phyloP scores from a whole-genome alignment of 2,888 invertebrate species.

The Baccha elongata region DNA sequence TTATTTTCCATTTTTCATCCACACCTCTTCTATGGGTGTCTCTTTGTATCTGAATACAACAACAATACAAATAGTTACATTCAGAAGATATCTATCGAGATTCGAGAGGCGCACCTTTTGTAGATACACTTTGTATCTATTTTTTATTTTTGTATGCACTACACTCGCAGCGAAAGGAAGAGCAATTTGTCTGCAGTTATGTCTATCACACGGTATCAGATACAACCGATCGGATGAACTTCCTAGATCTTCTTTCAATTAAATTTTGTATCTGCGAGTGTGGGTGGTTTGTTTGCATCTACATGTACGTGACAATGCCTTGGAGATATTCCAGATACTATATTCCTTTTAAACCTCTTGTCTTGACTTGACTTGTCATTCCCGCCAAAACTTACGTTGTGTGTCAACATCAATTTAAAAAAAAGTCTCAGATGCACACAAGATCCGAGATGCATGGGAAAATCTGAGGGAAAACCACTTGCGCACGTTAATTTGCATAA shows the following conservation, averaged over 20 bases:
- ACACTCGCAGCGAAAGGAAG: constrained; percentile 42
- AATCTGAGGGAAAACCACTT: constrained; percentile 71
- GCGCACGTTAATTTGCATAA: constrained; percentile 56
- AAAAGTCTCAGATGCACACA: constrained; percentile 34
- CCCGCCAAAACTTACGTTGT: constrained; percentile 36
- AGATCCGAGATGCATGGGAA: constrained; percentile 65
- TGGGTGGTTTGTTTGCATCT: constrained; percentile 50
- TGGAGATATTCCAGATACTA: constrained; percentile 48
- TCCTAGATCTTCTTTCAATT: constrained; percentile 73
- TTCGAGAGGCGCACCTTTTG: constrained; percentile 72
- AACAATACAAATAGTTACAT: constrained; percentile 33
- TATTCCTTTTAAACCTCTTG: constrained; percentile 7
- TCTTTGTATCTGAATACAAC: constrained; percentile 34
- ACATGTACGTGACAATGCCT: constrained; percentile 58
- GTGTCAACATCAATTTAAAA: constrained; percentile 66
- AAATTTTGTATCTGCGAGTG: constrained; percentile 61
- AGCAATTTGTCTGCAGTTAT: constrained; percentile 71
- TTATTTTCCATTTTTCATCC: constrained; percentile 73
- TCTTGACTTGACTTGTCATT: constrained; percentile 54
- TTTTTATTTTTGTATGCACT: background rate
- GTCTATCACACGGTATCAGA: constrained; percentile 67
- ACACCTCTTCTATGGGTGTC: constrained; percentile 57
- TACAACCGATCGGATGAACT: constrained; percentile 66
- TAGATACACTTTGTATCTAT: constrained; percentile 30
- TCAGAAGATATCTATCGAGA: constrained; percentile 63